phyloP scores from a whole-genome alignment of 1,140 invertebrate genomes.

The Danaus plexippus region DNA sequence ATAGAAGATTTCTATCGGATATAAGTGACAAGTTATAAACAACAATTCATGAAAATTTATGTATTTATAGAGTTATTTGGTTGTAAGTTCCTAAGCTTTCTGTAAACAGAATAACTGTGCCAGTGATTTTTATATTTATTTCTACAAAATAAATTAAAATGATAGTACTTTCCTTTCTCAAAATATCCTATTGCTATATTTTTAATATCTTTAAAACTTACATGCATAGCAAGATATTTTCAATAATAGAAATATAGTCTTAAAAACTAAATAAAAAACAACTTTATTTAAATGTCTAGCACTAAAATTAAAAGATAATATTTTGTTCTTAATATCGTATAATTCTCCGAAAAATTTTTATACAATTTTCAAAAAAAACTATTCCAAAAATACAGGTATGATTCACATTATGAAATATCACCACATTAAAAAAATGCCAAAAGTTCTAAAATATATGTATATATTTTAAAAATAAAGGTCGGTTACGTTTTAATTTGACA shows the following conservation, averaged over 20 bases:
- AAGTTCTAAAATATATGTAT: constrained; percentile 57
- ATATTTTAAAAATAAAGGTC: constrained; percentile 58
- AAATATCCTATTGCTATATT: no score
- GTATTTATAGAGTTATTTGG: no score
- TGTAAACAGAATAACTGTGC: no score
- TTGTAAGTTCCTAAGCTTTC: no score
- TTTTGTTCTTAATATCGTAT: constrained; percentile 34
- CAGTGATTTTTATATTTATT: no score
- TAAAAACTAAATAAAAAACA: no score
- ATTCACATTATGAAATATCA: constrained; percentile 61
- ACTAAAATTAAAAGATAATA: constrained; percentile 25
- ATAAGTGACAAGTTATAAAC: constrained; percentile 4
- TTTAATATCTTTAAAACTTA: no score
- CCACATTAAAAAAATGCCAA: constrained; percentile 61
- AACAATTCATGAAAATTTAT: not conserved
- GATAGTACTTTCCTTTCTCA: no score
- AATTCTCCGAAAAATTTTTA: constrained; percentile 58
- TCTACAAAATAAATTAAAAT: no score
- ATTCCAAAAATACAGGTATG: constrained; percentile 55
- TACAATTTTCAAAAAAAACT: constrained; percentile 58
- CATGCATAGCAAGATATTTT: no score
- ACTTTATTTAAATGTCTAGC: no score
- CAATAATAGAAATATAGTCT: no score
- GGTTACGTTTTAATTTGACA: constrained; percentile 52
- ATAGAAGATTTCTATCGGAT: constrained; percentile 9